These are phyloP conservation scores for Sinocyclocheilus maitianheensis DNA, from an alignment of 2,113 vertebrate species.

Conservation along the genomic window DNA sequence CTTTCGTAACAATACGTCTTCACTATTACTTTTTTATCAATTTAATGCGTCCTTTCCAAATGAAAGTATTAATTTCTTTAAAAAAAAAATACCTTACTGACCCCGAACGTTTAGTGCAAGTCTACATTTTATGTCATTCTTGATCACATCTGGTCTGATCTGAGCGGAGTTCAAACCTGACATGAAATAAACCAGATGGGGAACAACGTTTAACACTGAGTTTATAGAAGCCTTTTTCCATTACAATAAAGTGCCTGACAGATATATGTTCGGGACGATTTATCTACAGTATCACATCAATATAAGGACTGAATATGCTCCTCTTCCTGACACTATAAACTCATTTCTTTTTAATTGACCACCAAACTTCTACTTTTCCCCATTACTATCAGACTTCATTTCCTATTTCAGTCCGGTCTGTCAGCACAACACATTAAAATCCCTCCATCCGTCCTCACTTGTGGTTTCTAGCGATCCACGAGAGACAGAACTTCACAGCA, in stretches of 20 bases:
- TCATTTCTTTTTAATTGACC: background rate
- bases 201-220: background rate
- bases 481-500: background rate
- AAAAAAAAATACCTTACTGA: background rate
- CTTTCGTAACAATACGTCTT: background rate
- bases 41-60: background rate
- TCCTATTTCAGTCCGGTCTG: background rate
- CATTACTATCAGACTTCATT: background rate
- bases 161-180: constrained; percentile 1
- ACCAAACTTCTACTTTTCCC: background rate
- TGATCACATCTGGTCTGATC: background rate
- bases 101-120: background rate
- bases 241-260: background rate
- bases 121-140: background rate
- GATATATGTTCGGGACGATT: background rate
- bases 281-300: background rate
- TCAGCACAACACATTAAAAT: background rate
- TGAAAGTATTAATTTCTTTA: background rate
- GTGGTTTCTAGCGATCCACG: background rate
- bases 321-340: background rate
- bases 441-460: background rate
- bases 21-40: background rate
- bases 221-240: background rate
- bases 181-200: constrained; percentile 16
- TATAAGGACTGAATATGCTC: background rate